Percentiles rank a stretch among this genome's conserved stretches.
Evolutionary conservation across 1,140 invertebrate genomes (phyloP).

Genomic region (Paramacrobiotus metropolitanus): DNA sequence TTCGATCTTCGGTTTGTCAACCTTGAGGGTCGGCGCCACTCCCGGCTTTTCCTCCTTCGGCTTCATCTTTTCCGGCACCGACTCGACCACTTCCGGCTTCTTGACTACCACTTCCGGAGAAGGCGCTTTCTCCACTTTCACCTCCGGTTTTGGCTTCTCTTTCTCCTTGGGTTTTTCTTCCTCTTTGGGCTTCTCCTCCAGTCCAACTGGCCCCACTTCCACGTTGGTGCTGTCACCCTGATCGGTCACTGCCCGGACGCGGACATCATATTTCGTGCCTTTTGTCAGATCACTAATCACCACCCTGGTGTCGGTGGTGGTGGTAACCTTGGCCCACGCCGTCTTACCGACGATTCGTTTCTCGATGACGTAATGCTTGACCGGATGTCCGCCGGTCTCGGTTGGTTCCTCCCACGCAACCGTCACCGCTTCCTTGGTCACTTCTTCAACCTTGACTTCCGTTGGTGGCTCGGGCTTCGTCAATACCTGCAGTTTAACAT

Average conservation of each 20-base stretch:
- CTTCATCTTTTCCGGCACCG: no score
- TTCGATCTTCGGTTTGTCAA: neutral
- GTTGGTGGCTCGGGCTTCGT: neutral
- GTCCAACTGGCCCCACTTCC: neutral
- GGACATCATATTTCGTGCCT: constrained; percentile 48
- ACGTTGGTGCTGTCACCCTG: neutral
- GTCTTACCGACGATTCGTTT: constrained; percentile 43
- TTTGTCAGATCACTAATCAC: constrained; percentile 39
- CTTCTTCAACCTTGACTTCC: neutral
- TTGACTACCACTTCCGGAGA: no score
- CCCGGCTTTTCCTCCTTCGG: neutral
- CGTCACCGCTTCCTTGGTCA: constrained; percentile 26
- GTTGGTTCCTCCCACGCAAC: constrained; percentile 58
- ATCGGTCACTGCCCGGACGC: constrained; percentile 59
- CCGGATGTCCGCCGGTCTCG: constrained; percentile 54
- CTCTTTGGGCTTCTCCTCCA: neutral
- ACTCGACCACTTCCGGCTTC: neutral
- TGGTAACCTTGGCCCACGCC: constrained; percentile 37
- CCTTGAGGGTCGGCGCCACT: neutral
- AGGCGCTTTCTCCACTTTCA: neutral
- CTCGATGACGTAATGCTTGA: constrained; percentile 63
- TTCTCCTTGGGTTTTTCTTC: neutral
- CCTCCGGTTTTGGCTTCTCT: neutral
- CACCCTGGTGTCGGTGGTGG: constrained; percentile 11
- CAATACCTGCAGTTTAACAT: neutral